Percentiles rank a stretch among this genome's conserved stretches.
phyloP scores from a whole-genome alignment of 2,888 invertebrate genomes.

The Therioaphis trifolii region DNA sequence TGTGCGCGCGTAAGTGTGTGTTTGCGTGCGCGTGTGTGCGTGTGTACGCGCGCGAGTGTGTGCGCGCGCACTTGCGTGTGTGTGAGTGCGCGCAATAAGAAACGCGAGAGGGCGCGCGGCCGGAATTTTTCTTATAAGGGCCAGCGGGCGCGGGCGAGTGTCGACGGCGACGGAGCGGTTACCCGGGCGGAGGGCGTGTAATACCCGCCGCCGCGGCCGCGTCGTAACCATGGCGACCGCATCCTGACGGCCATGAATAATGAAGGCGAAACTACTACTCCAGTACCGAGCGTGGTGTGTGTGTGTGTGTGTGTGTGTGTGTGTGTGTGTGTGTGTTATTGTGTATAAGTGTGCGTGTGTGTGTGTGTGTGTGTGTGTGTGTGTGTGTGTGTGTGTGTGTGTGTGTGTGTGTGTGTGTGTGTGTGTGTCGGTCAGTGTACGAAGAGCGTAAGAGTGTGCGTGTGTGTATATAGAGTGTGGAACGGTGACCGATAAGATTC shows the following conservation, averaged over 20 bases:
- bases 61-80: no score
- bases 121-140: constrained; percentile 53
- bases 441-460: neutral
- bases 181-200: constrained; percentile 42
- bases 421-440: neutral
- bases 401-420: neutral
- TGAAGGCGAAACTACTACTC: constrained; percentile 58
- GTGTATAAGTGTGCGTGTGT: neutral
- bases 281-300: neutral
- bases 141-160: constrained; percentile 20
- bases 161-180: neutral
- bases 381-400: neutral
- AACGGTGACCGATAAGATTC: constrained; percentile 55
- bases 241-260: constrained; percentile 62
- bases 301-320: neutral
- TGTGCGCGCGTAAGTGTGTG: no score
- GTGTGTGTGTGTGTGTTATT: no score
- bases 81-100: no score
- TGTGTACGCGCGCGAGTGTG: no score
- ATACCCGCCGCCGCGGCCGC: neutral
- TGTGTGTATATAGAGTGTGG: constrained; percentile 1
- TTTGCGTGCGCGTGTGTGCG: no score
- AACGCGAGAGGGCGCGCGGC: constrained; percentile 35
- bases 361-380: neutral
- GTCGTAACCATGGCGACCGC: constrained; percentile 56